Percentiles rank a stretch among this genome's conserved stretches.
These are phyloP conservation scores for Pipa parva DNA, from an alignment of 2,113 vertebrate genomes.

Conservation along the genomic window DNA sequence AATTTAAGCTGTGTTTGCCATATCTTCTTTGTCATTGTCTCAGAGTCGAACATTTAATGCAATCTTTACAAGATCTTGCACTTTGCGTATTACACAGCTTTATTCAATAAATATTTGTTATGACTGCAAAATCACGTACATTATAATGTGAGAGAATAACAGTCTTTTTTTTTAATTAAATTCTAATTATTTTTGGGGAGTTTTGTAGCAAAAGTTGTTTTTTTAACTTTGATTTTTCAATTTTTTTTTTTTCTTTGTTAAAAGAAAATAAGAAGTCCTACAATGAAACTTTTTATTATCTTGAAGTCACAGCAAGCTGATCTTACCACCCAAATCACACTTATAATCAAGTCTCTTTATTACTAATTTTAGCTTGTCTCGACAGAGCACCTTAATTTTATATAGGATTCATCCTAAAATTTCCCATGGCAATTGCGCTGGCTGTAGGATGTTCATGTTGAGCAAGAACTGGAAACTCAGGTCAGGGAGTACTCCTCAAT, in stretches of 20 bases:
- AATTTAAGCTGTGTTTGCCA: too few relatives aligned
- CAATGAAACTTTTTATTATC: slow-evolving; percentile 31
- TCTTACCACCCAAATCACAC: slow-evolving; percentile 46
- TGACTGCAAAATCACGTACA: too few relatives aligned
- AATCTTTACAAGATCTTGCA: too few relatives aligned
- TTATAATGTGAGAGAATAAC: too few relatives aligned
- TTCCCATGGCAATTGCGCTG: slow-evolving; percentile 43
- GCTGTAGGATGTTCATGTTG: slow-evolving; percentile 47
- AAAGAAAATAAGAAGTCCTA: background rate
- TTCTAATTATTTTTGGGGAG: too few relatives aligned
- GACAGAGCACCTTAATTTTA: slow-evolving; percentile 26
- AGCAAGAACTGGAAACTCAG: slow-evolving; percentile 50
- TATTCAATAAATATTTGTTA: too few relatives aligned
- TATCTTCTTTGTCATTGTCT: too few relatives aligned
- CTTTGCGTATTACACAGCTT: too few relatives aligned
- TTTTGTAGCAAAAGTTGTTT: too few relatives aligned
- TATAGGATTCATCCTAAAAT: slow-evolving; percentile 38
- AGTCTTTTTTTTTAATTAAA: background rate
- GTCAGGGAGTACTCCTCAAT: slow-evolving; percentile 56
- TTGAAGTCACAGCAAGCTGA: slow-evolving; percentile 34
- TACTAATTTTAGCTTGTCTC: slow-evolving; percentile 50
- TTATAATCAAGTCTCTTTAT: slow-evolving; percentile 48
- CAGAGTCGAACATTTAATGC: too few relatives aligned
- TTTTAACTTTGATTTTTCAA: too few relatives aligned
- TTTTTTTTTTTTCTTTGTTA: background rate